Base-by-base conservation (phyloP, 1,140 invertebrate genomes). In the Megathymus violae region DNA sequence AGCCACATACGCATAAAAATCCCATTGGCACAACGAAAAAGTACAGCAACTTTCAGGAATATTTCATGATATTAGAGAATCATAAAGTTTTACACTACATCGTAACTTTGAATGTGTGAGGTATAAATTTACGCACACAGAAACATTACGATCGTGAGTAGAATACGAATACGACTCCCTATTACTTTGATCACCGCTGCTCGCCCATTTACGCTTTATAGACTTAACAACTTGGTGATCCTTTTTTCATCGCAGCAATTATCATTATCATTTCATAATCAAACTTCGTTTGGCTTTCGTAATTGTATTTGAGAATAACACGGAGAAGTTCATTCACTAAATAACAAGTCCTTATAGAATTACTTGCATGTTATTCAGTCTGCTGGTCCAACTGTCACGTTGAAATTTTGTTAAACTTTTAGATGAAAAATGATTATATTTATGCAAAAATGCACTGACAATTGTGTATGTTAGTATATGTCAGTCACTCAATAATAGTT, bases 41-140 rank as follows among this genome's bases (percentile, higher is more conserved):
- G 27, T 7, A 31, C 4, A 7, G 7, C 27, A 31, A 31, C 27
- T 31, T 31, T 31, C 27, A 31, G 27, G 27, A 31, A 31, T 31
- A 31, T 31, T 31, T 31, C 27, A 31, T 40, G 16, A 52, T 52
- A 19, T 52, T 19, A 11, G 11, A 13, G 4, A 15, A 31, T 3
- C 27, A 31, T 31, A 31, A n/a, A 34, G 14, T 34, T 41, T 38
- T 52, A 44, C 41, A 44, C 41, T 44, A 52, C 50, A 40, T 52
- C 50, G 50, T 52, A 40, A 52, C 50, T 52, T 40, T 41, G 27
- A 41, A 40, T 13, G 50, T 17, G 50, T 52, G 50, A 36, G 50
- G 50, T 52, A 36, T 52, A 52, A 52, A 52, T 52, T 52, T 52
- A 52, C 50, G 50, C 34, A 25, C 36, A 10, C 36, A 52, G 34